phyloP scores from a whole-genome alignment of 2,113 vertebrate genomes.

The Thymallus thymallus region DNA sequence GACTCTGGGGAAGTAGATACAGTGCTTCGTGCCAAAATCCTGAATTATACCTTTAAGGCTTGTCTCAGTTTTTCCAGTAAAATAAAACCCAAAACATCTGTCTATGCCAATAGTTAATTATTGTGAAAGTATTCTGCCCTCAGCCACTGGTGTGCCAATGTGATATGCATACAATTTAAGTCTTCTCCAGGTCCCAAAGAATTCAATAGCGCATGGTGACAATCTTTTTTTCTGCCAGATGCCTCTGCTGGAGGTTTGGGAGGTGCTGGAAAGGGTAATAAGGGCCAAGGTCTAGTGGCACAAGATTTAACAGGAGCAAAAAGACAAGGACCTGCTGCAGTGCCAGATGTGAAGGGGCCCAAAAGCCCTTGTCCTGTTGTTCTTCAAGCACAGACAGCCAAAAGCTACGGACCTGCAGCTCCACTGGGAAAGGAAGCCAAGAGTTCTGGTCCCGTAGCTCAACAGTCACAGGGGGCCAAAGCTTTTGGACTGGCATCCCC shows the following conservation, averaged over 20 bases:
- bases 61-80: no score
- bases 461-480: constrained; percentile 1
- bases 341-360: constrained; percentile 12
- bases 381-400: constrained; percentile 21
- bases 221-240: constrained; percentile 62
- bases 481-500: constrained; percentile 30
- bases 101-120: no score
- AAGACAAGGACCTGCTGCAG: constrained; percentile 27
- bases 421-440: constrained; percentile 22
- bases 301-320: constrained; percentile 46
- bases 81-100: no score
- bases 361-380: background rate
- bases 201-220: constrained; percentile 48
- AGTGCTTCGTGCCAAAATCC: no score
- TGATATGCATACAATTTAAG: constrained; percentile 14
- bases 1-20: no score
- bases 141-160: constrained; percentile 9
- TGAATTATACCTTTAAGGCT: no score
- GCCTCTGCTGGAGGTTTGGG: constrained; percentile 53
- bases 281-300: constrained; percentile 34
- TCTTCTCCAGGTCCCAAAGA: constrained; percentile 30
- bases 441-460: constrained; percentile 7
- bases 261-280: constrained; percentile 42
- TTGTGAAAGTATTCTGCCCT: constrained; percentile 1
- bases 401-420: constrained; percentile 7